Evolutionary conservation across 2,888 invertebrate genomes (phyloP), one percentile per base, ranked within the genome.

Genomic region (Volucella bombylans): DNA sequence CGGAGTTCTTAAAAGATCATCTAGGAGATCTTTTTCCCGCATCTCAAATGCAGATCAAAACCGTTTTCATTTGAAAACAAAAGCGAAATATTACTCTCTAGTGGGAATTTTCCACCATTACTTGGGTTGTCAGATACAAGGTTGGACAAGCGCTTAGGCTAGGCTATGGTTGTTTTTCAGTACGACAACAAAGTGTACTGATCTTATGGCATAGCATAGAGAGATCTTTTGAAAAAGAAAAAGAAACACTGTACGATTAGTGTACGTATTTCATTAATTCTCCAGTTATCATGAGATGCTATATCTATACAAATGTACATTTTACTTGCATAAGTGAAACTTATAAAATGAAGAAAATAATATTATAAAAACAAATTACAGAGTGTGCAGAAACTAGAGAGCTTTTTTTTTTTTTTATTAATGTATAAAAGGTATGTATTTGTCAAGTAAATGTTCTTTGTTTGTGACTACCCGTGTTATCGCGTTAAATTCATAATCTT

Each of bases 381-480:
- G 43, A 55, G 15, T 55, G 23, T 23, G 23, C 12, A 69, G 41
- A 69, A 52, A 45, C 18, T 23, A 23, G 18, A 71, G 31, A 38
- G 31, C 14, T 31, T 47, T 57, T 71, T 71, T 14, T 31, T 31
- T 12, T 15, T 54, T 61, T 80, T 65, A 73, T 73, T 62, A 55
- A 4, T 45, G 49, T 11, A 59, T 45, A 43, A 57, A 57, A 54
- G 41, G 52, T 73, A 61, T 3, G 0, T 23, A 23, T 79, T 72
- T 79, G 52, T 52, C 45, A 72, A 72, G 61, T 80, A 41, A 68
- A 68, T 80, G 52, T 80, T 76, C 76, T 81, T 81, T 81, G 81
- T 81, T 81, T 68, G 67, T 39, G 62, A 49, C 47, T 14, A 1
- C 39, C 54, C 11, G n/a, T 43, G 61, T 78, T 82, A 82, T 82